Evolutionary conservation across 2,888 invertebrate genomes (phyloP), one percentile per base, ranked within the genome.

Genomic region (Euspilapteryx auroguttella): DNA sequence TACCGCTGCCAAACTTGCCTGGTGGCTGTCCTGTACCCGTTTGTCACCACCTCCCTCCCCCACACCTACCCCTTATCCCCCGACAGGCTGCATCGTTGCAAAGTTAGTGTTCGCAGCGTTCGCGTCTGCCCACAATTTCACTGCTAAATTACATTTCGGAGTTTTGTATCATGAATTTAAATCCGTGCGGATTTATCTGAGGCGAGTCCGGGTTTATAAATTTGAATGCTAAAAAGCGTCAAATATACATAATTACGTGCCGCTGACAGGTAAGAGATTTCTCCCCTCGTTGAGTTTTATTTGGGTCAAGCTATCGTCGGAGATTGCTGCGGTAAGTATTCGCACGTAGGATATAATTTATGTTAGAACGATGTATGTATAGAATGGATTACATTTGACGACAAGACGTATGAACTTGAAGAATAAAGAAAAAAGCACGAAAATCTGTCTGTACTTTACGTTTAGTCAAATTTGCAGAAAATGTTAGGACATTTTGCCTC

Each of bases 1-100:
- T 55, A 62, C 55, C 52, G 47, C 49, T 55, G 56, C 62, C 59
- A 57, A 64, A 64, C 56, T 55, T 55, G 57, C 49, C 45, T 47
- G 48, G 17, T 52, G 44, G 48, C 51, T 45, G 48, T 41, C 41
- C 44, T 45, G 43, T 39, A 43, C 42, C 44, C 45, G 42, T 39
- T 43, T 34, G 34, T 25, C 36, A 41, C 39, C 35, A 42, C 38
- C 40, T 33, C 42, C 42, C 38, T 37, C 38, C 37, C 33, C 40
- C 40, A 12, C 12, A n/a, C 9, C 5, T 5, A 5, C 5, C 41
- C 36, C 32, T 33, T 37, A 41, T 43, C 34, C 32, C 32, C 32
- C 24, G 25, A 15, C 25, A 26, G 30, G 30, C 25, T 28, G 32
- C 47, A 47, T 42, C 43, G 37, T 37, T 37, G 36, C 34, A 39